These are phyloP conservation scores for Camponotus fellah DNA, from an alignment of 2,888 invertebrate genomes.

Conservation along the genomic window DNA sequence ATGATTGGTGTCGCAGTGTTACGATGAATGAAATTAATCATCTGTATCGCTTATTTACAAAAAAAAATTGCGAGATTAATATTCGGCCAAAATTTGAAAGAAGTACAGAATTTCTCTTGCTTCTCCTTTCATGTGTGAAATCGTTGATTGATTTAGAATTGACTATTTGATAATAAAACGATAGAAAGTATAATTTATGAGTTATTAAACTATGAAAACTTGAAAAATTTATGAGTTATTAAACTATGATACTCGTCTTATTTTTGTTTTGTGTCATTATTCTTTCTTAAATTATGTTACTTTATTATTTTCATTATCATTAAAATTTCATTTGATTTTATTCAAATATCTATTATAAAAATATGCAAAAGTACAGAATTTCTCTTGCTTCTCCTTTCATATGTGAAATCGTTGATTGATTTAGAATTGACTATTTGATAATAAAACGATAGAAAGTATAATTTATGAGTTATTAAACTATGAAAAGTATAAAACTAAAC, in stretches of 20 bases:
- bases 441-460: neutral
- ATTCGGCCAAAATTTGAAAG: constrained; percentile 12
- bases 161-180: neutral
- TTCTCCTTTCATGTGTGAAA: neutral
- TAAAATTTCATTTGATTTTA: constrained; percentile 1
- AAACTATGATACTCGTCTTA: neutral
- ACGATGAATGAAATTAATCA: constrained; percentile 48
- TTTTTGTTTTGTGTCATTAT: neutral
- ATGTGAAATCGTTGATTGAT: neutral
- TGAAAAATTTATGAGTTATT: no score
- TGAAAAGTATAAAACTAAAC: neutral
- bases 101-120: neutral
- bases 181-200: neutral
- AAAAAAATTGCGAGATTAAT: neutral
- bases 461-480: neutral
- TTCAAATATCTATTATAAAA: constrained; percentile 5
- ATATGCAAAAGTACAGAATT: neutral
- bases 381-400: neutral
- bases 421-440: neutral
- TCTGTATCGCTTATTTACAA: neutral
- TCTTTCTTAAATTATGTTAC: neutral
- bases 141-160: neutral
- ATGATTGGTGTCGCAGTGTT: neutral
- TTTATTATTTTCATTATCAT: neutral
- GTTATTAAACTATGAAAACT: neutral